These are phyloP conservation scores for Vombatus ursinus DNA, from an alignment of 2,113 vertebrate species.

Conservation along the genomic window DNA sequence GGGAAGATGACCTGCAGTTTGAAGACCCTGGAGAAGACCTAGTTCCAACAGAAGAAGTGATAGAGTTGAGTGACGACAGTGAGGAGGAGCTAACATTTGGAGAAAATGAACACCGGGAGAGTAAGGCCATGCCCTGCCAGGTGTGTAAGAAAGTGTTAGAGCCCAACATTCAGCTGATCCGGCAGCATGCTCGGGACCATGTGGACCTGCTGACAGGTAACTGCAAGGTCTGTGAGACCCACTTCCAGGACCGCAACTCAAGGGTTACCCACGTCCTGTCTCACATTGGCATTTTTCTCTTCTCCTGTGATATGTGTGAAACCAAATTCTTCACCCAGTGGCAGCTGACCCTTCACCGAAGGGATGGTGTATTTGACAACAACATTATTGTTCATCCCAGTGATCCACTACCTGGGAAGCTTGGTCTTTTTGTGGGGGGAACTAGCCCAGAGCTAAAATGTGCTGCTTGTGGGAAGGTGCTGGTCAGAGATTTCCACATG, in stretches of 20 bases:
- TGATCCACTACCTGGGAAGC: constrained; percentile 79
- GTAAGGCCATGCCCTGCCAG: constrained; percentile 88
- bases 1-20: constrained; percentile 82
- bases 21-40: constrained; percentile 85
- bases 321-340: constrained; percentile 93
- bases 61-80: constrained; percentile 95
- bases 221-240: constrained; percentile 91
- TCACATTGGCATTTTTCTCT: constrained; percentile 95
- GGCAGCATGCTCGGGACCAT: constrained; percentile 90
- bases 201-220: constrained; percentile 88
- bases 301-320: constrained; percentile 96
- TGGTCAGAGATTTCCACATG: constrained; percentile 92
- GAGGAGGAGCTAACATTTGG: constrained; percentile 93
- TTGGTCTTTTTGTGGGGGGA: constrained; percentile 74
- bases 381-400: constrained; percentile 86
- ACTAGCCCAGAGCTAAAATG: constrained; percentile 86
- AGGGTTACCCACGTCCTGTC: constrained; percentile 89
- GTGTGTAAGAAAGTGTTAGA: constrained; percentile 90
- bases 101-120: constrained; percentile 85
- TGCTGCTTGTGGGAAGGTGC: constrained; percentile 86
- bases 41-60: constrained; percentile 90
- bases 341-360: constrained; percentile 92
- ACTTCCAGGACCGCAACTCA: constrained; percentile 90
- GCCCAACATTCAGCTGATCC: constrained; percentile 89
- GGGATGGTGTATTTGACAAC: constrained; percentile 87